These are phyloP conservation scores for Caenorhabditis angaria DNA, from an alignment of 2,888 invertebrate species.

Conservation along the genomic window DNA sequence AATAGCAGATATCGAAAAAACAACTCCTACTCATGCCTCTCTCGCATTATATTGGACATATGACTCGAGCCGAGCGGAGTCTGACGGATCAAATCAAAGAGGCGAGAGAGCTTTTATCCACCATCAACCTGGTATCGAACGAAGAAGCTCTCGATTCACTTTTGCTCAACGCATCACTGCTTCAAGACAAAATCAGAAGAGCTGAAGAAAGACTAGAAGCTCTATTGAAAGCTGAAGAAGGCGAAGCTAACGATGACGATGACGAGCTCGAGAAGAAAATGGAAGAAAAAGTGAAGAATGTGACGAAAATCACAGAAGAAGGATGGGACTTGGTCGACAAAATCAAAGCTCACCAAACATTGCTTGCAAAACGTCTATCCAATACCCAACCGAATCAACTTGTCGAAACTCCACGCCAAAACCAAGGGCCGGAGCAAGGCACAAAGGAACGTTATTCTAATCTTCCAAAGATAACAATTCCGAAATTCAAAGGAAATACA, in stretches of 20 bases:
- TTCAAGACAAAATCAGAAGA: not conserved
- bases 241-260: not conserved
- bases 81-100: not conserved
- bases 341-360: not conserved
- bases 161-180: not conserved
- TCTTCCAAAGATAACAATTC: slow-evolving; percentile 7
- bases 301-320: not conserved
- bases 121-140: not conserved
- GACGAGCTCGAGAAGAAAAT: not conserved
- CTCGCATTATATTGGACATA: not conserved
- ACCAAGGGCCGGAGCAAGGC: not conserved
- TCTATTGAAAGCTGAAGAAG: too few species aligned
- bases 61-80: not conserved
- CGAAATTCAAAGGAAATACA: slow-evolving; percentile 13
- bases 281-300: not conserved
- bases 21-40: not conserved
- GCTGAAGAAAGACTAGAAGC: not conserved
- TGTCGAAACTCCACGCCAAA: not conserved
- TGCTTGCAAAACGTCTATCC: not conserved
- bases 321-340: not conserved
- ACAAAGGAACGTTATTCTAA: not conserved
- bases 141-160: not conserved
- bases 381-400: not conserved
- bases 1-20: not conserved
- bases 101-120: not conserved